Evolutionary conservation across 2,113 vertebrate species (phyloP).

Genomic region (Pseudolaguvia tuberculata): DNA sequence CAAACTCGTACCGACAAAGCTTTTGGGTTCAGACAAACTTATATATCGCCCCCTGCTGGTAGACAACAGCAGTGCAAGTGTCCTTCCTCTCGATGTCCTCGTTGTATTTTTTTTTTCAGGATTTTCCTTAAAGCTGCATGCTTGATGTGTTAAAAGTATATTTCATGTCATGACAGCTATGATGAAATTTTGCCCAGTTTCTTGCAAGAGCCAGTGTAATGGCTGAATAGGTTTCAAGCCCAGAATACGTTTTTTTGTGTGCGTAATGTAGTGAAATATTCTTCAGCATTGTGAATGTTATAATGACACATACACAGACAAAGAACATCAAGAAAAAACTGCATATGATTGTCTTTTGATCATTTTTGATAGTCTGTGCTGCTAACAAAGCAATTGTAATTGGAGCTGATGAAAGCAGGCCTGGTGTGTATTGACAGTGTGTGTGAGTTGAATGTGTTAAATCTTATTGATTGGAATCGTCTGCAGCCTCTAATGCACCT

Average conservation of each 20-base stretch:
- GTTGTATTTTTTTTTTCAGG: neutral
- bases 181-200: slow-evolving; percentile 11
- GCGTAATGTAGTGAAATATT: neutral
- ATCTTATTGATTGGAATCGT: slow-evolving; percentile 33
- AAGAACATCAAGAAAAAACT: neutral
- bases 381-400: slow-evolving; percentile 32
- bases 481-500: slow-evolving; percentile 18
- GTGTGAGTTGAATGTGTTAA: slow-evolving; percentile 15
- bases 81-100: neutral
- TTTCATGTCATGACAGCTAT: slow-evolving; percentile 8
- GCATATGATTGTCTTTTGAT: neutral
- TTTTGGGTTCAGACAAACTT: slow-evolving; percentile 24
- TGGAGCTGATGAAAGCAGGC: slow-evolving; percentile 9
- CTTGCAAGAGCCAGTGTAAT: slow-evolving; percentile 12
- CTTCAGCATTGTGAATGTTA: neutral
- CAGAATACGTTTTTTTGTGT: neutral
- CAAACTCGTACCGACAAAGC: slow-evolving; percentile 2
- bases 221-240: neutral
- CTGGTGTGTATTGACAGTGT: slow-evolving; percentile 34
- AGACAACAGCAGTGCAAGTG: neutral
- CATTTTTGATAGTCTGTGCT: neutral
- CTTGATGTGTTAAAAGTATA: slow-evolving; percentile 19
- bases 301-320: neutral
- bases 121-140: slow-evolving; percentile 4
- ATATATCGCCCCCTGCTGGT: slow-evolving; percentile 46